Conservation (phyloP, 2,888 invertebrate species). For the Ceratothoa steindachneri region DNA sequence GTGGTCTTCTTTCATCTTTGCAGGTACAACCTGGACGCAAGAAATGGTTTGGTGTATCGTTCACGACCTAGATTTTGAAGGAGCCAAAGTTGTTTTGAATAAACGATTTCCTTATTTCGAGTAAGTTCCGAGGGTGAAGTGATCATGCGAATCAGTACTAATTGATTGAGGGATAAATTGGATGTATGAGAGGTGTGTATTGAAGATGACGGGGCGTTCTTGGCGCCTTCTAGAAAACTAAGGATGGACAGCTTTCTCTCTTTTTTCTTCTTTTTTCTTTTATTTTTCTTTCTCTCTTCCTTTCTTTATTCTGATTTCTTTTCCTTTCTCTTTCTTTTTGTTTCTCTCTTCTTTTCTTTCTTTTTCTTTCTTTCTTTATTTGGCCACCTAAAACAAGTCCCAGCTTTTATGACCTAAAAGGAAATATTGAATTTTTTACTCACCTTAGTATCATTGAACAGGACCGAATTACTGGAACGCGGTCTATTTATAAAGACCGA, state of each 20-base stretch:
- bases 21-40: slow-evolving; percentile 46
- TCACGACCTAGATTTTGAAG: slow-evolving; percentile 14
- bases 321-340: background rate
- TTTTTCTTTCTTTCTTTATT: background rate
- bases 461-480: no score
- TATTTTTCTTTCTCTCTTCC: background rate
- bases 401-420: no score
- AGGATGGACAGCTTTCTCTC: no score
- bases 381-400: no score
- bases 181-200: no score
- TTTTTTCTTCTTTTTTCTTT: background rate
- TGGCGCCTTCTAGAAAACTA: no score
- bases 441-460: no score
- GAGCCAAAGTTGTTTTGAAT: slow-evolving; percentile 9
- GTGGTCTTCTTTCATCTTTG: no score
- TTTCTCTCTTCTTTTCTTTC: background rate
- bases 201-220: no score
- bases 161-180: background rate
- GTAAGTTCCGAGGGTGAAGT: no score
- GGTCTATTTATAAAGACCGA: no score
- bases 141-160: background rate
- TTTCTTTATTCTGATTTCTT: background rate
- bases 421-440: no score
- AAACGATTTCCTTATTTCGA: slow-evolving; percentile 36
- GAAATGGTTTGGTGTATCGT: slow-evolving; percentile 43